A percentile compares a stretch with the other conserved stretches of the same genome.
phyloP scores from a whole-genome alignment of 2,888 invertebrate species.

The Psococerastis gibbosa region DNA sequence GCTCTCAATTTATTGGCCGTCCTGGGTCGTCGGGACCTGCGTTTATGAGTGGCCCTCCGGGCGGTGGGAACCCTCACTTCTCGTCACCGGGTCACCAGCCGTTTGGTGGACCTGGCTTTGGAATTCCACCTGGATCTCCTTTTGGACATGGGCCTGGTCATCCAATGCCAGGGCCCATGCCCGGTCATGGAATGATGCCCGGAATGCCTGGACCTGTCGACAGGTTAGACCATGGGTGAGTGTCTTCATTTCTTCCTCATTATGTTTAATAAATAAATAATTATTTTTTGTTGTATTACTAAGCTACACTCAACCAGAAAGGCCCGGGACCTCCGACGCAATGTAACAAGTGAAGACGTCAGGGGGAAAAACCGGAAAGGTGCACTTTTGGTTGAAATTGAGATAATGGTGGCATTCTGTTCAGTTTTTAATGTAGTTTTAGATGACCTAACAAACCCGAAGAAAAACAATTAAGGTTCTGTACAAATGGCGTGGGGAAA shows the following conservation, averaged over 20 bases:
- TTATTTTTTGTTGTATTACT: conserved; percentile 9
- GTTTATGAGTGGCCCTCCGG: conserved; percentile 33
- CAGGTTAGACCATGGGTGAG: conserved; percentile 58
- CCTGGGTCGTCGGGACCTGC: conserved; percentile 30
- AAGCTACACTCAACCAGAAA: too few species aligned
- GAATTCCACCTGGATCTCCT: conserved; percentile 50
- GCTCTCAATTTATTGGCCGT: conserved; percentile 43
- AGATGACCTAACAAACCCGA: too few species aligned
- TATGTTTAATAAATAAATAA: conserved; percentile 6
- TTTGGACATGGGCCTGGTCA: conserved; percentile 44
- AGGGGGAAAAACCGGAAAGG: too few species aligned
- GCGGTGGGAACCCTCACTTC: conserved; percentile 43
- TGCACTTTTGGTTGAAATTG: too few species aligned
- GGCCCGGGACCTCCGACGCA: too few species aligned
- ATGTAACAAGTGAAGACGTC: too few species aligned
- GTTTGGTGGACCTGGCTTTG: conserved; percentile 44
- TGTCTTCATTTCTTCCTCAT: conserved; percentile 18
- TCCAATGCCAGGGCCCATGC: conserved; percentile 42
- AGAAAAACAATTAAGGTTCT: too few species aligned
- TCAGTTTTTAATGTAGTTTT: too few species aligned
- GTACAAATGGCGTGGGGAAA: too few species aligned
- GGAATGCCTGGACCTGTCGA: conserved; percentile 54
- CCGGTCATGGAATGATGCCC: conserved; percentile 37
- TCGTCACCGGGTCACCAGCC: conserved; percentile 36
- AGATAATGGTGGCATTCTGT: too few species aligned